Base-by-base conservation (phyloP, 37 sponge, comb jelly and placozoan genomes). In the Dysidea cf. avara region DNA sequence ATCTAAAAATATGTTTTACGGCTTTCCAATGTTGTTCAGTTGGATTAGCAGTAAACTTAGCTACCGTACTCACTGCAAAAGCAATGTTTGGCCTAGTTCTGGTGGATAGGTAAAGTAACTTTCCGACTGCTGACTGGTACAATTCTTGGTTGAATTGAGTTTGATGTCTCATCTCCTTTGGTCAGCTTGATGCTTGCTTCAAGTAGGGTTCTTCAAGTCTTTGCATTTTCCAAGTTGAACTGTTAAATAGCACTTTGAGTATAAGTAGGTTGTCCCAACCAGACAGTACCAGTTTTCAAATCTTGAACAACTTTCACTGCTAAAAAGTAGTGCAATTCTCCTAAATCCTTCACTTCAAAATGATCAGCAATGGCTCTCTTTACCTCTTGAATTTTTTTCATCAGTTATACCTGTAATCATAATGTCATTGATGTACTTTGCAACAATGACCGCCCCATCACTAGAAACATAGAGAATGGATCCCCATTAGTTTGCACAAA, bases 111-210 rank as follows among this genome's bases (percentile, higher is more conserved):
- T 69, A 69, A 30, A 69, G 51, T 26, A 69, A 53, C 14, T 39
- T 69, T 51, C 74, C 74, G 39, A 72, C 61, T 58, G 74, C 74
- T 47, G 74, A 72, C 46, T 72, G 74, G 31, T 72, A 72, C 24
- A 35, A 36, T 25, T 72, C 52, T 58, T 56, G 59, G 28, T 72
- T 30, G 34, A 72, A 32, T 21, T 13, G 58, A 56, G 58, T 56
- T 49, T 12, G 46, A 43, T 43, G 5, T 43, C 14, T 56, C 58
- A 12, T 56, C 58, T 56, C 11, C 58, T 56, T 56, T 26, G 7
- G 29, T 56, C 58, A 56, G 58, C 29, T 56, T 56, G 6, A 56
- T 5, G 14, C 58, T 56, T 4, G 58, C 11, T 7, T 56, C 29
- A 22, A 56, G 7, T 13, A 13, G 58, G 11, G 58, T 56, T 56